Evolutionary conservation across 2,797 vertebrate genomes (phyloP).

Genomic region (Micrastur ruficollis): DNA sequence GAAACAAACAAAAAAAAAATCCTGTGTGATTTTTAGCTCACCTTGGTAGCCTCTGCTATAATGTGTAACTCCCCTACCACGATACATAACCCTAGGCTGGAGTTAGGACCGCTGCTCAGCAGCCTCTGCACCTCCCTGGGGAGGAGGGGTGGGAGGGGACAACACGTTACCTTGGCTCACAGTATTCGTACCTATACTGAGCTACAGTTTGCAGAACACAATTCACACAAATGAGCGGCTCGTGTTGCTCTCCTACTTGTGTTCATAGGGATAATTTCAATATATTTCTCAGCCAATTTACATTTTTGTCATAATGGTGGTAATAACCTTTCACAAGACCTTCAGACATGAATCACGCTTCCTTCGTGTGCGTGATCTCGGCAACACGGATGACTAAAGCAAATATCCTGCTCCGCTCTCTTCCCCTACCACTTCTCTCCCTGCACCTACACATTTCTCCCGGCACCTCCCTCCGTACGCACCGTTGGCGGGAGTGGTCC

Average conservation of each 20-base stretch:
- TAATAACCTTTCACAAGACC: not conserved
- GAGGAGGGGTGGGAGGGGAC: not conserved
- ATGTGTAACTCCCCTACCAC: not conserved
- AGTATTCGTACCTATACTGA: not conserved
- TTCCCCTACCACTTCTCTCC: not conserved
- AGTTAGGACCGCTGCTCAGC: not conserved
- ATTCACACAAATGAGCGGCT: not conserved
- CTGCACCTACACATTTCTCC: fast-evolving
- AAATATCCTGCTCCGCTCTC: not conserved
- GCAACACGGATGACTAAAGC: not conserved
- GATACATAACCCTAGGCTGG: not conserved
- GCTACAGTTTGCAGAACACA: not conserved
- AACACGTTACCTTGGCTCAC: not conserved
- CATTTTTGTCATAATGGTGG: not conserved
- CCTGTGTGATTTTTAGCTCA: not conserved
- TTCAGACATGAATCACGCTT: not conserved
- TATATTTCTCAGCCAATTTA: not conserved
- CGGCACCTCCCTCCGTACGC: not conserved
- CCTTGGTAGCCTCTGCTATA: not conserved
- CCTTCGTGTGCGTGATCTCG: not conserved
- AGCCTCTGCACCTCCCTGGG: not conserved
- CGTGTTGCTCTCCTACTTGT: not conserved
- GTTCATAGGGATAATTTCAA: not conserved
- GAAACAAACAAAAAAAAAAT: not conserved
- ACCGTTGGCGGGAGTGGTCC: slow-evolving; percentile 74